Evolutionary conservation across 2,113 vertebrate genomes (phyloP), one percentile per base, ranked within the genome.

Genomic region (Serinus canaria): DNA sequence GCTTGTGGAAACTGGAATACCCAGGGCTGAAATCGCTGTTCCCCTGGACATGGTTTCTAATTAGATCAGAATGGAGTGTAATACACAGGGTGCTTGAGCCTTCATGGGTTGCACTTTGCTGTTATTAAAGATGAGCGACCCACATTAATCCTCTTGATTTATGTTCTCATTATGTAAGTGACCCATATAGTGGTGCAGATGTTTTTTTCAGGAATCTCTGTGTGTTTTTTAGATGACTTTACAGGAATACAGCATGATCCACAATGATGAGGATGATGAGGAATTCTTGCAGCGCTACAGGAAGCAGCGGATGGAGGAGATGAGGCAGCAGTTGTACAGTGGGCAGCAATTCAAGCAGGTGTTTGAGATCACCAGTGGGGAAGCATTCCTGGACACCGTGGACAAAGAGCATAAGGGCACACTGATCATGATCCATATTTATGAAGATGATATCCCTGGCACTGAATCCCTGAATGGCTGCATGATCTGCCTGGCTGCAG

Each of bases 251-350:
- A 98, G 98, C 92, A 97, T 98, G 96, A 96, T 99, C 78, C 98
- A 98, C 47, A 98, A 98, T 2, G 98, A 98, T 4, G 97, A 98
- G 13, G 99, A 99, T 0, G 99, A 99, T 2, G 99, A 99, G 94
- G 98, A 98, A 5, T 99, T 99, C 92, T 95, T 99, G 43, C 98
- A 99, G 97, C 98, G 98, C 52, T 99, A 99, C 97, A 98, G 99
- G n/a, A 98, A 98, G 97, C 99, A 99, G 98, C 98, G 99, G 47
- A 99, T 99, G 85, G 99, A 99, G 73, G 98, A 99, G 96, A 99
- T 99, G 99, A 98, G 98, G 28, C 98, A 98, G 77, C 99, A 99
- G 97, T 86, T 99, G 62, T 98, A 98, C 89, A 98, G 97, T 0
- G 98, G 98, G 41, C 99, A 98, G 72, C 98, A 98, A 0, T 99